These are phyloP conservation scores for Oreochromis niloticus DNA, from an alignment of 2,113 vertebrate genomes.

Conservation along the genomic window DNA sequence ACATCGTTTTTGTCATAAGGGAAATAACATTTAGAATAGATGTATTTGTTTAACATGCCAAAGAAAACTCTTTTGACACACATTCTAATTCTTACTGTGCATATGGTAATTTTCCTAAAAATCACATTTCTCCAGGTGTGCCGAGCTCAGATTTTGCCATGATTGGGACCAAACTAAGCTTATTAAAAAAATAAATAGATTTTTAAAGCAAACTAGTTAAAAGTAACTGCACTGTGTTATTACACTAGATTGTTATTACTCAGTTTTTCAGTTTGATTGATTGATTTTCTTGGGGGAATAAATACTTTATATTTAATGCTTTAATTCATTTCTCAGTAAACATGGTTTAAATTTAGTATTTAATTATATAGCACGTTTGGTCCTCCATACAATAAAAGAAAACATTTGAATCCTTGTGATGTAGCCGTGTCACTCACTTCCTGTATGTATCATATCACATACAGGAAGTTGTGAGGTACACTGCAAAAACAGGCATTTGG, in stretches of 20 bases:
- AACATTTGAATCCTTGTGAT: neutral
- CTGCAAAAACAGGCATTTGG: neutral
- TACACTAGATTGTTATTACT: neutral
- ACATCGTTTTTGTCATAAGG: neutral
- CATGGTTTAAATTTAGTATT: neutral
- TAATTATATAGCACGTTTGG: neutral
- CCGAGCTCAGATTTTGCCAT: rapidly evolving
- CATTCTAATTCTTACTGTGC: neutral
- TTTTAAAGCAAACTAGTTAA: neutral
- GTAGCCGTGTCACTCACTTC: neutral
- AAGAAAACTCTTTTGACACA: neutral
- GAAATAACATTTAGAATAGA: neutral
- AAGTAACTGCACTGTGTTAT: neutral
- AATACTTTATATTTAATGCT: neutral
- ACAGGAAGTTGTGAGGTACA: neutral
- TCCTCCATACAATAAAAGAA: neutral
- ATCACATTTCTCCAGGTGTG: neutral
- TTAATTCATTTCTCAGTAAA: neutral
- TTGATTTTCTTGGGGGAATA: neutral
- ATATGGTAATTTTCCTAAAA: neutral
- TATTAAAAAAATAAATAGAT: neutral
- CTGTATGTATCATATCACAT: neutral
- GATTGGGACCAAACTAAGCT: neutral
- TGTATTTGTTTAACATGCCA: neutral
- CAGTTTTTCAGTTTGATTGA: neutral